Evolutionary conservation across 2,797 vertebrate genomes (phyloP), one percentile per base, ranked within the genome.

Genomic region (Eulemur coronatus): DNA sequence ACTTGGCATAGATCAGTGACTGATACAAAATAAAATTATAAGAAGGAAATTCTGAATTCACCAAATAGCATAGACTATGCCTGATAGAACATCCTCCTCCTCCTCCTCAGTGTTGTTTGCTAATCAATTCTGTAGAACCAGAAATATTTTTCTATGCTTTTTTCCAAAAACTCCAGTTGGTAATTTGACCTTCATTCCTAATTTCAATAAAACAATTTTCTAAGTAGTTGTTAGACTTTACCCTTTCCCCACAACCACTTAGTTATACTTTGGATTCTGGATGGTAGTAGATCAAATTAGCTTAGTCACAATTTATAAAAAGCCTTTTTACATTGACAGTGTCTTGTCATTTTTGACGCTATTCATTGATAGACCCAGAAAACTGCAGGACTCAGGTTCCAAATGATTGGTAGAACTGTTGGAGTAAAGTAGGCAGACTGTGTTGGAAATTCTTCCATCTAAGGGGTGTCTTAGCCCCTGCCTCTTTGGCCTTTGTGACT

Each of bases 401-500:
- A 41, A 91, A 15, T 65, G 86, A 33, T 26, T 20, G 0, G 13
- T 24, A 33, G 50, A 52, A 20, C 35, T 43, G 22, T 50, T 28
- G 38, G 35, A 38, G n/a, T 13, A 81, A 90, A 96, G 67, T 85
- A 84, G 80, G 93, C 92, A 89, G 48, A 41, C 55, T 78, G 22
- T 96, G 67, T 92, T 1, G 0, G 52, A 86, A 95, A 79, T 92
- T 79, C 61, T 50, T 98, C 61, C 59, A 17, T 79, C 89, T 80
- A 89, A 94, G 85, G 94, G 87, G 61, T 94, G n/a, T 97, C 76
- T 98, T 96, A 96, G 91, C 80, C 87, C 88, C 92, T 98, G 97
- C 96, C 55, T 88, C 78, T 92, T 76, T 93, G 89, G 28, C 96
- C 97, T 97, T 98, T 93, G 26, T 97, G 97, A 97, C 92, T 94